Percentiles rank a stretch among this genome's conserved stretches.
phyloP scores from a whole-genome alignment of 2,797 vertebrate species.

The Manis crassicaudata region DNA sequence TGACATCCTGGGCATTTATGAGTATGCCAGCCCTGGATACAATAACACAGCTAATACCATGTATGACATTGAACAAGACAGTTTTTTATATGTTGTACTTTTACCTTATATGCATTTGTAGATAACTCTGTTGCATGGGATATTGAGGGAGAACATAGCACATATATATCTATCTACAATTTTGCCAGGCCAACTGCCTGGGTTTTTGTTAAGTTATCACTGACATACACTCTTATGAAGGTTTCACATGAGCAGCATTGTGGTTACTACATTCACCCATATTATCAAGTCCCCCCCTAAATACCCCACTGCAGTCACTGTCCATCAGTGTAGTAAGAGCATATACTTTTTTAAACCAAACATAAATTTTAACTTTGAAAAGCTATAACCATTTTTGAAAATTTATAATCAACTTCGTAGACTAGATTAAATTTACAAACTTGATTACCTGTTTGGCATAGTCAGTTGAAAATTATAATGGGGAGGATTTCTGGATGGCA shows the following conservation, averaged over 20 bases:
- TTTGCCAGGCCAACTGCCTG: too few species aligned
- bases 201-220: too few species aligned
- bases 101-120: neutral
- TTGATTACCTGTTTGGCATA: neutral
- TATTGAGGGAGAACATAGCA: conserved; percentile 21
- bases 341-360: neutral
- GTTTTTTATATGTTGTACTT: neutral
- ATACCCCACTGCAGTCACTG: too few species aligned
- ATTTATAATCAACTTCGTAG: neutral
- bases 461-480: conserved; percentile 30
- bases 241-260: too few species aligned
- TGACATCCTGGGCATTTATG: conserved; percentile 4
- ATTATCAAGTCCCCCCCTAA: too few species aligned
- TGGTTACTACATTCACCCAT: too few species aligned
- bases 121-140: neutral
- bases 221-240: too few species aligned
- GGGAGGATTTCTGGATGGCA: neutral
- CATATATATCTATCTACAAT: too few species aligned
- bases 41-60: neutral
- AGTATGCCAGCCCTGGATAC: neutral
- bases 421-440: neutral
- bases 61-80: neutral
- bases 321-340: too few species aligned
- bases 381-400: conserved; percentile 1
- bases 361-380: neutral